Conservation (phyloP, 2,113 vertebrate genomes). For the Tetraodon nigroviridis region DNA sequence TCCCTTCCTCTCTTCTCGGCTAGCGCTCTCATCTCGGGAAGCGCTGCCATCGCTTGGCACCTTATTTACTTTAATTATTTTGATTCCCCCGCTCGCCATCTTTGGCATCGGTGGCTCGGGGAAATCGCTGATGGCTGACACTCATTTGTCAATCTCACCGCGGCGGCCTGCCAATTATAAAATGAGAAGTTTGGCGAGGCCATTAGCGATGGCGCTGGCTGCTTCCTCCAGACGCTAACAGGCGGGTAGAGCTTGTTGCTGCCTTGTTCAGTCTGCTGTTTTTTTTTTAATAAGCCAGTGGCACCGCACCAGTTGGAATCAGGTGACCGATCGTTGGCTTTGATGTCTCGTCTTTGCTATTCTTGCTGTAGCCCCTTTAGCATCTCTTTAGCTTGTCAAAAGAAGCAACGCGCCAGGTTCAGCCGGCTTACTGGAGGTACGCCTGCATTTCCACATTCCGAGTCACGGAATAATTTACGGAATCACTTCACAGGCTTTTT, state of each 20-base stretch:
- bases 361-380: no score
- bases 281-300: no score
- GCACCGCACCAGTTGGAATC: no score
- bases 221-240: slow-evolving; percentile 56
- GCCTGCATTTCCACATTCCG: no score
- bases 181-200: slow-evolving; percentile 68
- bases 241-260: slow-evolving; percentile 41
- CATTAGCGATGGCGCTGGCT: slow-evolving; percentile 66
- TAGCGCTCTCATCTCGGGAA: slow-evolving; percentile 51
- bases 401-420: no score
- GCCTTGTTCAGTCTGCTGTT: slow-evolving; percentile 25
- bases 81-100: slow-evolving; percentile 62
- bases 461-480: no score
- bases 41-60: slow-evolving; percentile 61
- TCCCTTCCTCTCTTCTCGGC: slow-evolving; percentile 17
- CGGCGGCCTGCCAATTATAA: slow-evolving; percentile 74
- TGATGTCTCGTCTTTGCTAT: no score
- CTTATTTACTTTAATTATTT: slow-evolving; percentile 81
- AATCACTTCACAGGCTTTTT: no score
- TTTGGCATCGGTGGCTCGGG: slow-evolving; percentile 58
- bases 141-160: slow-evolving; percentile 72
- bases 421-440: no score
- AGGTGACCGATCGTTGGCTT: no score
- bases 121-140: slow-evolving; percentile 70
- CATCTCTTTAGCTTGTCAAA: no score